Percentiles rank a stretch among this genome's conserved stretches.
These are phyloP conservation scores for Meteorus colon DNA, from an alignment of 2,888 invertebrate species.

Conservation along the genomic window DNA sequence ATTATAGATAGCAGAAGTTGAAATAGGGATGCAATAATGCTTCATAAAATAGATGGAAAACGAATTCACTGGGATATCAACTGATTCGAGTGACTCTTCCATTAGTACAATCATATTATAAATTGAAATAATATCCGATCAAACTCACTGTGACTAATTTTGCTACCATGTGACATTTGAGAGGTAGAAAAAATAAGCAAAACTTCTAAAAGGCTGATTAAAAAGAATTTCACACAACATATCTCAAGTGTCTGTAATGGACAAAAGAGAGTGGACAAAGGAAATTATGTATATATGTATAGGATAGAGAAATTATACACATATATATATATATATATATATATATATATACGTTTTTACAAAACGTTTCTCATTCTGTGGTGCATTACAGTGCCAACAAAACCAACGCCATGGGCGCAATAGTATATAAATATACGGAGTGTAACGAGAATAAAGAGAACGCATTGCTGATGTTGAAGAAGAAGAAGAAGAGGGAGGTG, in stretches of 20 bases:
- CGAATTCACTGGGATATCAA: no score
- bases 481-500: slow-evolving; percentile 34
- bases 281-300: slow-evolving; percentile 39
- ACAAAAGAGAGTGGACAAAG: slow-evolving; percentile 42
- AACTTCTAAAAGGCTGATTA: slow-evolving; percentile 9
- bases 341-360: slow-evolving; percentile 25
- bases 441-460: slow-evolving; percentile 42
- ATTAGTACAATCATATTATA: no score
- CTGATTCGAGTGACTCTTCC: no score
- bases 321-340: background rate
- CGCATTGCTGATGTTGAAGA: slow-evolving; percentile 35
- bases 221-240: slow-evolving; percentile 9
- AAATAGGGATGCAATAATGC: no score
- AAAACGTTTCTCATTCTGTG: slow-evolving; percentile 70
- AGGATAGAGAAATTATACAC: slow-evolving; percentile 31
- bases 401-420: slow-evolving; percentile 47
- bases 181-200: slow-evolving; percentile 7
- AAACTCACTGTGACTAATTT: no score
- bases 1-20: no score
- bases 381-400: slow-evolving; percentile 64
- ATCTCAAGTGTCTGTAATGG: slow-evolving; percentile 24
- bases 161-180: no score
- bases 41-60: no score
- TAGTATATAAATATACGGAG: slow-evolving; percentile 20
- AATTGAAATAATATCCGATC: no score